Conservation (phyloP, 2,797 vertebrate species). For the Melanotaenia nigrans region DNA sequence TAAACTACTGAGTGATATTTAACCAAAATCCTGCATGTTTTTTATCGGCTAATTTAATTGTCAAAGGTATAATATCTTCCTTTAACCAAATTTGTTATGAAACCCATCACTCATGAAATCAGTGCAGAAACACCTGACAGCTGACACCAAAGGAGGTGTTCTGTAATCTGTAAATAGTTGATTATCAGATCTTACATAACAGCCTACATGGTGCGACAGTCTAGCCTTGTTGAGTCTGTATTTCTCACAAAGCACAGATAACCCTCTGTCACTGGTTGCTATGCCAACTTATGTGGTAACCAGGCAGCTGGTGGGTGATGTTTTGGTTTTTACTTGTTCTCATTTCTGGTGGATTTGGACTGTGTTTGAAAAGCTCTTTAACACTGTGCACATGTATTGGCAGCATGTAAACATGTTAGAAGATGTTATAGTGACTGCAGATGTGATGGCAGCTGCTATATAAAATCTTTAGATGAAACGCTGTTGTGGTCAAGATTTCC, state of each 20-base stretch:
- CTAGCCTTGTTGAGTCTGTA: slow-evolving; percentile 33
- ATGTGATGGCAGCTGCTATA: neutral
- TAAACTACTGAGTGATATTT: slow-evolving; percentile 1
- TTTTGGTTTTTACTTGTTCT: slow-evolving; percentile 18
- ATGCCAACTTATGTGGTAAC: slow-evolving; percentile 56
- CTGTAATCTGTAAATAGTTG: slow-evolving; percentile 2
- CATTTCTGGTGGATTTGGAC: slow-evolving; percentile 6
- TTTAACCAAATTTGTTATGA: neutral
- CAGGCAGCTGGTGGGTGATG: slow-evolving; percentile 51
- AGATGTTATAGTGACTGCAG: neutral
- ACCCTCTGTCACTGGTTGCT: slow-evolving; percentile 56
- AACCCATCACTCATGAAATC: slow-evolving; percentile 7
- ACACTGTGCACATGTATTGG: neutral
- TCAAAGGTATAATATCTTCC: neutral
- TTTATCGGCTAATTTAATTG: slow-evolving; percentile 7
- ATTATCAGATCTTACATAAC: slow-evolving; percentile 28
- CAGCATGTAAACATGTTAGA: neutral
- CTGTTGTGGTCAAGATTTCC: neutral
- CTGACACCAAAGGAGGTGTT: neutral
- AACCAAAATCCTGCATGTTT: neutral
- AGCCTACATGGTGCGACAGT: slow-evolving; percentile 15
- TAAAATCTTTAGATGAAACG: neutral
- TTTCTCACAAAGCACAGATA: slow-evolving; percentile 39
- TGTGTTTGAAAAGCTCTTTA: slow-evolving; percentile 18
- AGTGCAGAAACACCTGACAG: slow-evolving; percentile 15